Evolutionary conservation across 2,888 invertebrate genomes (phyloP).

Genomic region (Apodemia hepburni): DNA sequence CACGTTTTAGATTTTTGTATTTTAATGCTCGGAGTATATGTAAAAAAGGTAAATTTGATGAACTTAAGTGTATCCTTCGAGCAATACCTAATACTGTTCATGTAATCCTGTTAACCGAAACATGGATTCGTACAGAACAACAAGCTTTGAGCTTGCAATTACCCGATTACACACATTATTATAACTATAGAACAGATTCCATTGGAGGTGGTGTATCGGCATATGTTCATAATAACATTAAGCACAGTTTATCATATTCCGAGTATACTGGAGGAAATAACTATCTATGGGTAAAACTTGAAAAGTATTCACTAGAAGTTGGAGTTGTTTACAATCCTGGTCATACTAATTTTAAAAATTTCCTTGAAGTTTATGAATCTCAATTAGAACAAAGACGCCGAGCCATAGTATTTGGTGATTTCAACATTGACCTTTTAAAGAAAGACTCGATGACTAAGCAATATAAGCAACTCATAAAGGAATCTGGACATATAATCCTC

Average conservation of each 20-base stretch:
- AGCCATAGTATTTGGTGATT: constrained; percentile 26
- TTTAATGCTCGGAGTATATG: constrained; percentile 32
- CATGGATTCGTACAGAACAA: constrained; percentile 17
- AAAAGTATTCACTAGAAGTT: constrained; percentile 21
- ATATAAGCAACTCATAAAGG: constrained; percentile 14
- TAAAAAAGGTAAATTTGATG: constrained; percentile 31
- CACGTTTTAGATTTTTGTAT: constrained; percentile 29
- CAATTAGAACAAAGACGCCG: constrained; percentile 18
- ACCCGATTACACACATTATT: constrained; percentile 16
- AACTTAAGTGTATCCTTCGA: constrained; percentile 29
- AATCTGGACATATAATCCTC: background rate
- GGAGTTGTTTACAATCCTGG: constrained; percentile 20
- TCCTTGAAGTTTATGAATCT: constrained; percentile 10
- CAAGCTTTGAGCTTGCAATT: constrained; percentile 14
- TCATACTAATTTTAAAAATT: constrained; percentile 2
- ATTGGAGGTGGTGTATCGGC: constrained; percentile 24
- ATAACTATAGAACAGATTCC: constrained; percentile 20
- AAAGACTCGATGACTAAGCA: constrained; percentile 8
- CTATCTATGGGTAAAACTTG: constrained; percentile 20
- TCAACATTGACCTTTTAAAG: constrained; percentile 25
- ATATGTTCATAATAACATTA: constrained; percentile 21
- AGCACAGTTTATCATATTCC: constrained; percentile 17
- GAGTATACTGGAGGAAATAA: constrained; percentile 17
- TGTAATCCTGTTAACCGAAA: constrained; percentile 16
- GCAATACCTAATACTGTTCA: constrained; percentile 17